phyloP scores from a whole-genome alignment of 1,140 invertebrate species.

The Oryzaephilus surinamensis region DNA sequence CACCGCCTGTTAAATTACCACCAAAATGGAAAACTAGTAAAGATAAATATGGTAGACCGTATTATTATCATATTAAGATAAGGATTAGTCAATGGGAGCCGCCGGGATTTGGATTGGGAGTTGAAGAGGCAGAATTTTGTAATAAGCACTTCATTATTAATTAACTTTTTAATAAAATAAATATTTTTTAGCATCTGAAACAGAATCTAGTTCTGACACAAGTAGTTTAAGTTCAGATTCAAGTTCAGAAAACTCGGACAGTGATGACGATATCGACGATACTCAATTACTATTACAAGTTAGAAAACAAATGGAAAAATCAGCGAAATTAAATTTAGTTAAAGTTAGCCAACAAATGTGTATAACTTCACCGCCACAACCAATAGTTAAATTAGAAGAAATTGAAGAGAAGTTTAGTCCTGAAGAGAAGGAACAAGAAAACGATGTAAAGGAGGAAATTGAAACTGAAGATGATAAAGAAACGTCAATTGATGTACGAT shows the following conservation, averaged over 20 bases:
- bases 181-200: conserved; percentile 39
- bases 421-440: too few relatives aligned
- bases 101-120: conserved; percentile 40
- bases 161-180: conserved; percentile 4
- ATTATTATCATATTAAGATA: conserved; percentile 83
- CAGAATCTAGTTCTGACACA: conserved; percentile 35
- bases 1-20: conserved; percentile 58
- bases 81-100: conserved; percentile 82
- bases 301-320: conserved; percentile 24
- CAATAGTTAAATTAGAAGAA: conserved; percentile 3
- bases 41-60: conserved; percentile 69
- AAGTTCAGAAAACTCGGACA: conserved; percentile 42
- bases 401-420: neutral
- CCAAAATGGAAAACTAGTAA: conserved; percentile 77
- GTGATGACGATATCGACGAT: conserved; percentile 36
- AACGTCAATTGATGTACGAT: conserved; percentile 21
- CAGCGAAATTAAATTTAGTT: conserved; percentile 8
- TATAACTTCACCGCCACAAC: too few relatives aligned
- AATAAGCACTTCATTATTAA: too few relatives aligned
- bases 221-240: conserved; percentile 38
- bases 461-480: conserved; percentile 3
- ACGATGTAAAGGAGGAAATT: conserved; percentile 8
- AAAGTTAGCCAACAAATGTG: too few relatives aligned
- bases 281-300: conserved; percentile 27
- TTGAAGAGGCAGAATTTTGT: conserved; percentile 33